Conservation (phyloP, 2,113 vertebrate species). For the Seriola aureovittata region DNA sequence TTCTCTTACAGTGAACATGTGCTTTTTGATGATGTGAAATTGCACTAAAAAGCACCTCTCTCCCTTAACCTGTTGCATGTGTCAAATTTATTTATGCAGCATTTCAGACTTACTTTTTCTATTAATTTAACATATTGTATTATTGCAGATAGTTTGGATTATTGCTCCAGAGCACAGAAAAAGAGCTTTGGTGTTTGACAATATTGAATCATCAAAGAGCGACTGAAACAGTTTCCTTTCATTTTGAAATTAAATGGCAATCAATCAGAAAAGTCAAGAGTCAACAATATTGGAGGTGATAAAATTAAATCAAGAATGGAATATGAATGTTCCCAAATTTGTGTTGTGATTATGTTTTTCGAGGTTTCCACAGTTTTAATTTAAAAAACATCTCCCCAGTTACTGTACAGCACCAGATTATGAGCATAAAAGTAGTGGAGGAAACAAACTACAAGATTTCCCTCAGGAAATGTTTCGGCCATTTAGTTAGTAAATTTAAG, state of each 20-base stretch:
- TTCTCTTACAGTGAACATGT: conserved; percentile 6
- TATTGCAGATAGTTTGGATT: not conserved
- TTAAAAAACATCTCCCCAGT: not conserved
- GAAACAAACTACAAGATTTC: not conserved
- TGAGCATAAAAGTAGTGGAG: not conserved
- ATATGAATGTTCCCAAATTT: not conserved
- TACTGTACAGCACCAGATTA: not conserved
- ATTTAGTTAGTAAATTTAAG: not conserved
- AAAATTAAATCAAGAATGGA: not conserved
- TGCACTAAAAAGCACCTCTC: not conserved
- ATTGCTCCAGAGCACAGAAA: not conserved
- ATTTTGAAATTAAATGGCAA: not conserved
- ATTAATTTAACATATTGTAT: not conserved
- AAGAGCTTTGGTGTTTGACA: not conserved
- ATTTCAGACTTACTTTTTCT: not conserved
- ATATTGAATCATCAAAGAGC: not conserved
- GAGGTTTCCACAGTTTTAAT: not conserved
- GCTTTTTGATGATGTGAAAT: not conserved
- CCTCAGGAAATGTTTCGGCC: not conserved
- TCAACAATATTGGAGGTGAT: not conserved
- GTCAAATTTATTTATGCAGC: not conserved
- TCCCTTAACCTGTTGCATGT: not conserved
- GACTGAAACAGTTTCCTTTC: not conserved
- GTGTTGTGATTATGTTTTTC: not conserved
- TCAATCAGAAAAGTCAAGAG: not conserved